Conservation (phyloP, 2,113 vertebrate species). For the Aegithalos caudatus region DNA sequence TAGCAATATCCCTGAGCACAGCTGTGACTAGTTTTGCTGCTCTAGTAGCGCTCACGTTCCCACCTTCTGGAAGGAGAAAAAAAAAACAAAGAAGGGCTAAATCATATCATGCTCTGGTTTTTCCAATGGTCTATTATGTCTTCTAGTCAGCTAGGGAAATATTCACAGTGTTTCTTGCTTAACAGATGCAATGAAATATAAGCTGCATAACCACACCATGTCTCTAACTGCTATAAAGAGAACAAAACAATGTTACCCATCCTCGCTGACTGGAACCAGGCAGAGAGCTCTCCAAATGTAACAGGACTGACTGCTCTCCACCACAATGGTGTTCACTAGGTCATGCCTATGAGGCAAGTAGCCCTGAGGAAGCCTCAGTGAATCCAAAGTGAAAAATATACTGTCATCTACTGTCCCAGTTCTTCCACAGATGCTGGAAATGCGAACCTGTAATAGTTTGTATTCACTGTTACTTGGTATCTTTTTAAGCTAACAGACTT, state of each 20-base stretch:
- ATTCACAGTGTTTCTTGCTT: background rate
- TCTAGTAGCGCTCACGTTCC: background rate
- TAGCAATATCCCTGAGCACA: background rate
- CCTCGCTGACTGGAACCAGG: conserved; percentile 74
- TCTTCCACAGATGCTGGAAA: conserved; percentile 80
- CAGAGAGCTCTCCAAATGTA: conserved; percentile 91
- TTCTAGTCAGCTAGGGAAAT: background rate
- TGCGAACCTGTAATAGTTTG: conserved; percentile 71
- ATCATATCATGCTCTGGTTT: background rate
- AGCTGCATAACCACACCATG: background rate
- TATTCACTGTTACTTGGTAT: background rate
- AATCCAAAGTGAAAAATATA: conserved; percentile 89
- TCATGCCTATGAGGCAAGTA: conserved; percentile 79
- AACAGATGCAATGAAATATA: background rate
- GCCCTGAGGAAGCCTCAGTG: conserved; percentile 77
- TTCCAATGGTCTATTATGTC: background rate
- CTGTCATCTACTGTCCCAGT: conserved; percentile 83
- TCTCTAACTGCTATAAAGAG: background rate
- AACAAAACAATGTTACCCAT: conserved; percentile 64
- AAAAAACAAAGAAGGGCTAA: background rate
- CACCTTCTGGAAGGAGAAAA: background rate
- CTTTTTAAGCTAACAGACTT: background rate
- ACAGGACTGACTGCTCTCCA: conserved; percentile 91
- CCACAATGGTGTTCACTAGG: conserved; percentile 83
- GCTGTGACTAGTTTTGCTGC: background rate